Evolutionary conservation across 2,113 vertebrate species (phyloP).

Genomic region (Oryzias woworae): DNA sequence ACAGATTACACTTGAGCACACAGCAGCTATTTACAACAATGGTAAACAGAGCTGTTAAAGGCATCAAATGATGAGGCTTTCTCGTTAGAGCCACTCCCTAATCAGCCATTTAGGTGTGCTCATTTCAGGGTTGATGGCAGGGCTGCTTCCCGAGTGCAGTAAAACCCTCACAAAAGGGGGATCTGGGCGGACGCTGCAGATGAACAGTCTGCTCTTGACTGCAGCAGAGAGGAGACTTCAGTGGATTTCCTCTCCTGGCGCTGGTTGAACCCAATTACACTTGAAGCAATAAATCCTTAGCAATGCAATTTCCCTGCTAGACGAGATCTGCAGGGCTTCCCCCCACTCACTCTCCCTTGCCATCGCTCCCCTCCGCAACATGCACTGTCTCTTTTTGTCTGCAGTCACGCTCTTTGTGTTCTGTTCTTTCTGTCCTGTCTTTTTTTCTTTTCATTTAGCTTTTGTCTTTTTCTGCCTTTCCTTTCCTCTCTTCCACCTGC

Average conservation of each 20-base stretch:
- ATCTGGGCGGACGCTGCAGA: constrained; percentile 32
- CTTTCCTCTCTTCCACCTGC: neutral
- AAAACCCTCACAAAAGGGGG: constrained; percentile 15
- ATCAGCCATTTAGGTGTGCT: constrained; percentile 14
- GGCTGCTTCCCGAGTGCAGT: constrained; percentile 2
- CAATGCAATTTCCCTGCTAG: constrained; percentile 73
- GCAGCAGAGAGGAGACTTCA: constrained; percentile 50
- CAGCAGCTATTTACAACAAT: constrained; percentile 1
- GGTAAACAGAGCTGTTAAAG: constrained; percentile 10
- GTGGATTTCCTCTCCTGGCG: constrained; percentile 73
- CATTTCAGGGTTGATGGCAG: constrained; percentile 5
- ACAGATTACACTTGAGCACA: constrained; percentile 6
- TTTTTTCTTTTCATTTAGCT: constrained; percentile 7
- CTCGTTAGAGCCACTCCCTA: constrained; percentile 1
- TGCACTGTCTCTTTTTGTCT: constrained; percentile 13
- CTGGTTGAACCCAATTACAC: constrained; percentile 80
- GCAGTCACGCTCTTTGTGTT: constrained; percentile 22
- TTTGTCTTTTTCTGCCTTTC: constrained; percentile 2
- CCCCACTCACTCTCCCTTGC: constrained; percentile 11
- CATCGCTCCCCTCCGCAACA: constrained; percentile 20
- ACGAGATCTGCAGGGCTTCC: constrained; percentile 62
- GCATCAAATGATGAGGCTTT: constrained; percentile 1
- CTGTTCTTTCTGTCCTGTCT: constrained; percentile 13
- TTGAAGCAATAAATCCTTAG: constrained; percentile 79
- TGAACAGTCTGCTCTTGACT: constrained; percentile 39